Evolutionary conservation across 2,888 invertebrate genomes (phyloP), one percentile per base, ranked within the genome.

Genomic region (Ormia ochracea): DNA sequence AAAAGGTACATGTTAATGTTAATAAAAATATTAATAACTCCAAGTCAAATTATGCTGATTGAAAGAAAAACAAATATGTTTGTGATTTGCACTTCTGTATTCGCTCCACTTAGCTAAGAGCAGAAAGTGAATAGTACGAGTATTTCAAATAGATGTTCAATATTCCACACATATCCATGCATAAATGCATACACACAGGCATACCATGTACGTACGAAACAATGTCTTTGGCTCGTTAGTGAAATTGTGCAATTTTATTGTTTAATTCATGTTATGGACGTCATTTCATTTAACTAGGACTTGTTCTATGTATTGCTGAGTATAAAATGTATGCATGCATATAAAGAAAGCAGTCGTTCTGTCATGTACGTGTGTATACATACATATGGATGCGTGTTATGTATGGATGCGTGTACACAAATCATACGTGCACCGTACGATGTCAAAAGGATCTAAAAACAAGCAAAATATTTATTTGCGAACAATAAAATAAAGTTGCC

Each of bases 1-100:
- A 73, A 68, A 82, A 82, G 83, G 84, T 84, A 82, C 72, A 65
- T 54, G n/a, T 1, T 59, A 21, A 10, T 17, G n/a, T 26, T 17
- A 56, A 41, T 56, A 48, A 21, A 75, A 72, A 33, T 41, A 21
- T 56, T 56, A 50, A 41, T 36, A 26, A 17, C 26, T 9, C 38
- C 65, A 31, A 56, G 65, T 63, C 52, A 75, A 50, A 66, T 65
- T 69, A 23, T 38, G 26, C 17, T 38, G 21, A n/a, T 21, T 19
- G 21, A 28, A 70, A 41, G 36, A 41, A 58, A 38, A 45, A 21
- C 56, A 19, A 54, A 23, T n/a, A 52, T 58, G 9, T 6, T 38
- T 45, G 48, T 43, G 33, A 61, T 72, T 50, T 70, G 28, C 21
- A 38, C 56, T 41, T 69, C 41, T 63, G 33, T n/a, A n/a, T n/a